phyloP scores from a whole-genome alignment of 2,888 invertebrate species.

The Eristalis arbustorum region DNA sequence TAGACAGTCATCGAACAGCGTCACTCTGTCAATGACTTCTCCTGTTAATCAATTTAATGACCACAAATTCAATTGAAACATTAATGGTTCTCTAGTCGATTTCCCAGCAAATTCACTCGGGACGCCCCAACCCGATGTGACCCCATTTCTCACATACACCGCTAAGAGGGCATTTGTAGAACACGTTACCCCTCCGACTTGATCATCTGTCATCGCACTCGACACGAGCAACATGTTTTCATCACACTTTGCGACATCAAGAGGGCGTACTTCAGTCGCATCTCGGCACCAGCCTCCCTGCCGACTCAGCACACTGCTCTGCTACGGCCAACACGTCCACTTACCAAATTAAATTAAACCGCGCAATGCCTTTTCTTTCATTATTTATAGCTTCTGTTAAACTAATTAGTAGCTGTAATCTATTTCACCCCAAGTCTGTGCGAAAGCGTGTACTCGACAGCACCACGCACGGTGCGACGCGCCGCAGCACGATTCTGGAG shows the following conservation, averaged over 20 bases:
- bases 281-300: not conserved
- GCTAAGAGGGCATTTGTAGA: not conserved
- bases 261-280: constrained; percentile 24
- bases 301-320: constrained; percentile 8
- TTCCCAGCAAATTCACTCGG: not conserved
- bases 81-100: not conserved
- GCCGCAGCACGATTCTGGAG: not conserved
- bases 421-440: constrained; percentile 26
- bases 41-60: not conserved
- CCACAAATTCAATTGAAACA: not conserved
- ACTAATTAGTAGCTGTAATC: constrained; percentile 59
- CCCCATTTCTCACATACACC: not conserved
- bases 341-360: constrained; percentile 46
- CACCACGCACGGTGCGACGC: not conserved
- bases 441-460: not conserved
- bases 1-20: not conserved
- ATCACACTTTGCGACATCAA: constrained; percentile 34
- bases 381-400: constrained; percentile 57
- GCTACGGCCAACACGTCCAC: constrained; percentile 30
- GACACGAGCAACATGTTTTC: constrained; percentile 45
- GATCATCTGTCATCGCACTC: constrained; percentile 43
- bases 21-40: not conserved
- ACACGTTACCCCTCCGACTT: constrained; percentile 32
- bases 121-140: not conserved
- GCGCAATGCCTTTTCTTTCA: constrained; percentile 13